phyloP scores from a whole-genome alignment of 2,113 vertebrate genomes.

The Centropus bengalensis region DNA sequence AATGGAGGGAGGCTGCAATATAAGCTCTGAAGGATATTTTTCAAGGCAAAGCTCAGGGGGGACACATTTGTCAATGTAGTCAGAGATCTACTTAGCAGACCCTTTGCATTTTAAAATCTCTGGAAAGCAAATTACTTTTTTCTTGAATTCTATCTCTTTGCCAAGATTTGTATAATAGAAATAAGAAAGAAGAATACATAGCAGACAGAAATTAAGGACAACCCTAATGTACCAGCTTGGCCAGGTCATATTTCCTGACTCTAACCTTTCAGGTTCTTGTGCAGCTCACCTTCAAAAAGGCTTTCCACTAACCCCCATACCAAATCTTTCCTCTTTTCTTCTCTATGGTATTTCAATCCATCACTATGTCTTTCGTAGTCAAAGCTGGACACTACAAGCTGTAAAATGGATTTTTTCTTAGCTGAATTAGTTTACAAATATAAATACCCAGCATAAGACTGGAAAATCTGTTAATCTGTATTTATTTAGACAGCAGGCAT shows the following conservation, averaged over 20 bases:
- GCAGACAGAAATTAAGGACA: neutral
- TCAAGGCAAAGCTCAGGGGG: neutral
- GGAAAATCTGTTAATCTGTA: slow-evolving; percentile 27
- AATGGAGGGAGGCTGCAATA: neutral
- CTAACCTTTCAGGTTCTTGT: neutral
- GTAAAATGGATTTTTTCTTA: slow-evolving; percentile 7
- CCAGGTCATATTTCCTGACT: neutral
- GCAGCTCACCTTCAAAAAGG: neutral
- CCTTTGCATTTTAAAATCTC: neutral
- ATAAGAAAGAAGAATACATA: neutral
- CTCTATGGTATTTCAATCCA: neutral
- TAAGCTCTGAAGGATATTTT: neutral
- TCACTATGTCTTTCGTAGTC: neutral
- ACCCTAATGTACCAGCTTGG: fast-evolving
- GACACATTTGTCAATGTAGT: neutral
- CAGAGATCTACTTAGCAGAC: neutral
- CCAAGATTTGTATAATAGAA: neutral
- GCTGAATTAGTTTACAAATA: slow-evolving; percentile 6
- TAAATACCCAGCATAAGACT: neutral
- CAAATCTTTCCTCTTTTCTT: neutral
- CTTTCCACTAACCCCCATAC: neutral
- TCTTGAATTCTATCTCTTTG: neutral
- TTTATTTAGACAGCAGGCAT: slow-evolving; percentile 4
- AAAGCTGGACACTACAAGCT: neutral
- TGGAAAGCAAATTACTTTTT: neutral